Base-by-base conservation (phyloP, 1,140 invertebrate species). In the Eriosoma lanigerum region DNA sequence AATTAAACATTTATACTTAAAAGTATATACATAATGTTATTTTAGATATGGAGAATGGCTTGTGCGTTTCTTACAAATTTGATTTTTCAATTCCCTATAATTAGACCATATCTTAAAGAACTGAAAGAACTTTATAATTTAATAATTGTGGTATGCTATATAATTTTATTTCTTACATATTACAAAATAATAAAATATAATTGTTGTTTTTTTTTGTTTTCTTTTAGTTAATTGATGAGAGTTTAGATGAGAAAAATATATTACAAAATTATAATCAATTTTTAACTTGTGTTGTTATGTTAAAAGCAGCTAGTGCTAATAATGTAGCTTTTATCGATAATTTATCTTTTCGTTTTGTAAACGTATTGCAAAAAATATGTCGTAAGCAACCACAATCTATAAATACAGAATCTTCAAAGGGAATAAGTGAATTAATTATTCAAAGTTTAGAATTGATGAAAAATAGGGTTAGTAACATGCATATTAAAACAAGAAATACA, bases 311-410 rank as follows among this genome's bases (percentile, higher is more conserved):
- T 17, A 96, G 95, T 84, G 89, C 91, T 0, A 95, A 94, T 83
- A 96, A 94, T 86, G 90, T 93, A 13, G 92, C 92, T 81, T 98
- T 98, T 86, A 95, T 99, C 54, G 97, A 99, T 87, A 87, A 95
- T 12, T 87, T 98, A 62, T 93, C 98, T 81, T 91, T 93, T 19
- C 92, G 94, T 5, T 96, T 98, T 84, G 97, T 98, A 91, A 89
- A 93, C 82, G 94, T 98, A 1, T 85, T 99, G 17, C 94, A 96
- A 84, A 90, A 93, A 66, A 92, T 99, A 88, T 91, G 93, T 0
- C 90, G 94, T 64, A 96, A 98, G 86, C 96, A 98, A 86, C 87
- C 98, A 3, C 72, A 73, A 54, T 19, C 82, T 21, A 64, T 82
- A 19, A 83, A 82, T 66, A 54, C 83, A 19, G 83, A 84, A 19